Evolutionary conservation across 2,797 vertebrate genomes (phyloP), one percentile per base, ranked within the genome.

Genomic region (Gobionotothen gibberifrons): DNA sequence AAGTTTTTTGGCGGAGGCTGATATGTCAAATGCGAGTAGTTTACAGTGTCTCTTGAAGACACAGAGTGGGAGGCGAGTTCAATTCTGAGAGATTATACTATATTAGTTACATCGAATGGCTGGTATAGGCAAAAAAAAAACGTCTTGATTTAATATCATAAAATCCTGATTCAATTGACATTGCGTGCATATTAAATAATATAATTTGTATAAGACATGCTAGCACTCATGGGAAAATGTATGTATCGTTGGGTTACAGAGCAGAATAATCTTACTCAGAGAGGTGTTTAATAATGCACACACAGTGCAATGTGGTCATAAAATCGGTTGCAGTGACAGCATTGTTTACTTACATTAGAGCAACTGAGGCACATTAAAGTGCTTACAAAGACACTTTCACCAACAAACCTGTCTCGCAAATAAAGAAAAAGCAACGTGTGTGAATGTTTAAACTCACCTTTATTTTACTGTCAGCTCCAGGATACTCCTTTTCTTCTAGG

Each of bases 401-500:
- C 14, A 47, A 57, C 58, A 58, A 26, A 22, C 3, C n/a, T 2
- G 9, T 11, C 8, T 5, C 0, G 0, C 15, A 36, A 59, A 44
- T 19, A 47, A 16, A 55, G 2, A 49, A 17, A 22, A 16, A 46
- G 3, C 16, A 29, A 56, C 13, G 4, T 10, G 13, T 49, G 22
- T 57, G 7, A 3, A 43, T 40, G 19, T 2, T 60, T n/a, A 4
- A 60, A 42, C 90, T 89, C 52, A 94, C 94, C 80, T 92, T 85
- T 69, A 95, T 95, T 79, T 95, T 95, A 8, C 93, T 99, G 88
- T 99, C 97, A 2, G 98, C 97, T 77, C 98, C 98, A 0, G 98
- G 98, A 82, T 99, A 99, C 79, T 99, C 98, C 65, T 99, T 99
- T 78, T 99, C 98, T 80, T 99, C 98, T 56, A 99, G 71, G 2